A percentile compares a stretch with the other conserved stretches of the same genome.
These are phyloP conservation scores for Episyrphus balteatus DNA, from an alignment of 1,140 invertebrate species.

Conservation along the genomic window DNA sequence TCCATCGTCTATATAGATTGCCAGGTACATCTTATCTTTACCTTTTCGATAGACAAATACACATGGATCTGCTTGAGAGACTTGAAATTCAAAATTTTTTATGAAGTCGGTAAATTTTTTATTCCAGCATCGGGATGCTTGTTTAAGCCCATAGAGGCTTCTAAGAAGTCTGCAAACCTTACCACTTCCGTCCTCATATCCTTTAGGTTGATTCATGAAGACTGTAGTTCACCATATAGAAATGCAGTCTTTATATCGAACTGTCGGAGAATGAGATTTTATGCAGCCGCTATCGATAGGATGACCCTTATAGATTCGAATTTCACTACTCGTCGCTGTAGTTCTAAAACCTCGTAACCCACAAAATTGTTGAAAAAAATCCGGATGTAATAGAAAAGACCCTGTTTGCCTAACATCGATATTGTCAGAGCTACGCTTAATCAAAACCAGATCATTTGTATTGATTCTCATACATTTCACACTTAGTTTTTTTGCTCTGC, in stretches of 20 bases:
- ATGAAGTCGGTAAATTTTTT: slow-evolving; percentile 15
- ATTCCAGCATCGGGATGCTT: slow-evolving; percentile 19
- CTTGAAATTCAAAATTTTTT: slow-evolving; percentile 22
- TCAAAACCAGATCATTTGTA: too few species aligned
- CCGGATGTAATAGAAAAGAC: too few species aligned
- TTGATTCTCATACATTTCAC: too few species aligned
- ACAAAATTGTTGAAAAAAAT: too few species aligned
- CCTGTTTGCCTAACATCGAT: too few species aligned
- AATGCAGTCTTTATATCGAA: slow-evolving; percentile 32
- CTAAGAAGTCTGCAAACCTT: slow-evolving; percentile 9
- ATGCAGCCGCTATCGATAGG: slow-evolving; percentile 13
- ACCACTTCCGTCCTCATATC: slow-evolving; percentile 7
- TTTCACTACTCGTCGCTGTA: too few species aligned
- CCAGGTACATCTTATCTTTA: slow-evolving; percentile 16
- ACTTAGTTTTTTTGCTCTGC: too few species aligned
- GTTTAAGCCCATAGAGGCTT: slow-evolving; percentile 20
- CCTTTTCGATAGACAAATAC: slow-evolving; percentile 16
- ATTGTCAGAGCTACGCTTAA: too few species aligned
- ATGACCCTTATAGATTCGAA: slow-evolving; percentile 17
- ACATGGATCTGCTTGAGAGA: slow-evolving; percentile 25
- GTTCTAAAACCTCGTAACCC: too few species aligned
- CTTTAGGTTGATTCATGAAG: slow-evolving; percentile 32
- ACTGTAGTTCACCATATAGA: slow-evolving; percentile 30
- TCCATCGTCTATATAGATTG: slow-evolving; percentile 36
- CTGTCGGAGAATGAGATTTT: slow-evolving; percentile 18